phyloP scores from a whole-genome alignment of 2,113 vertebrate species.

The Charina bottae region DNA sequence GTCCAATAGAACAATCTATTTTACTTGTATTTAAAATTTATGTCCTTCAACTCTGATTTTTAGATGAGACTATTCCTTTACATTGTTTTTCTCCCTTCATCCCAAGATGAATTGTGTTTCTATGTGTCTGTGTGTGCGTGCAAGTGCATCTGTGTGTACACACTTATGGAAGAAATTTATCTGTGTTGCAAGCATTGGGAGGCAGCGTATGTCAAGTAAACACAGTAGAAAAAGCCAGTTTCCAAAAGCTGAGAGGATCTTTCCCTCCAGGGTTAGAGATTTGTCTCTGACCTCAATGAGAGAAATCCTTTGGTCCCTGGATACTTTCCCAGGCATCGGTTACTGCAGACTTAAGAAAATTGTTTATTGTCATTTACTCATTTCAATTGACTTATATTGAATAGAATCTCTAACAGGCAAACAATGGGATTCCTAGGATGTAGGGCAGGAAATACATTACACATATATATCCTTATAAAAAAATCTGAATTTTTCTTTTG shows the following conservation, averaged over 20 bases:
- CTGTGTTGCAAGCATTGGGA: neutral
- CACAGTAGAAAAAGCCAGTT: neutral
- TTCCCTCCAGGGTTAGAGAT: neutral
- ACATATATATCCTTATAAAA: neutral
- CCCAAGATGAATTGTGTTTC: neutral
- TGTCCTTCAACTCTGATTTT: slow-evolving; percentile 12
- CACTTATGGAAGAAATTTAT: neutral
- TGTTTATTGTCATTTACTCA: neutral
- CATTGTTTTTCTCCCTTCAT: neutral
- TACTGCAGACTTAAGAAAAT: neutral
- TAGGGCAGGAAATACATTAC: neutral
- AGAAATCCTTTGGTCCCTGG: neutral
- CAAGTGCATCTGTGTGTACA: neutral
- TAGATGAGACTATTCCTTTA: neutral
- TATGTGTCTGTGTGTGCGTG: neutral
- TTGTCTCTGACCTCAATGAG: neutral
- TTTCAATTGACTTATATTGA: neutral
- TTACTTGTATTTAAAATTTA: slow-evolving; percentile 10
- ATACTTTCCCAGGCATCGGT: neutral
- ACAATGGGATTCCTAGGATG: neutral
- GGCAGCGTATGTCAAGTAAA: neutral
- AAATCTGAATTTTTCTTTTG: neutral
- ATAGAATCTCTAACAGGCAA: neutral
- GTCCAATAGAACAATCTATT: slow-evolving; percentile 25
- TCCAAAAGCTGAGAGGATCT: neutral